A percentile compares a stretch with the other conserved stretches of the same genome.
These are phyloP conservation scores for Addax nasomaculatus DNA, from an alignment of 2,113 vertebrate genomes.

Conservation along the genomic window DNA sequence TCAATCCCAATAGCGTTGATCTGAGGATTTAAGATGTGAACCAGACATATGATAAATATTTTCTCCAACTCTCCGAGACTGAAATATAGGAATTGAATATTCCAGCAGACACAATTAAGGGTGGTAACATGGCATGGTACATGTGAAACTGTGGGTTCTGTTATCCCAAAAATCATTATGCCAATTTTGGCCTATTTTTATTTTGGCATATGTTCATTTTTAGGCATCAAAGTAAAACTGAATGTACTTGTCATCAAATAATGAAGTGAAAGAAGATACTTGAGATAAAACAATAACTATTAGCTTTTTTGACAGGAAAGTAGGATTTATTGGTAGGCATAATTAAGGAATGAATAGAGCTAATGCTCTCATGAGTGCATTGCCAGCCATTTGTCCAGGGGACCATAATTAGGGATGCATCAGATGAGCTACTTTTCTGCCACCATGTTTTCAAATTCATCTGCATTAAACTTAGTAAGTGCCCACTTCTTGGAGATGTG, in stretches of 20 bases:
- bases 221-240: neutral
- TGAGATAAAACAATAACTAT: neutral
- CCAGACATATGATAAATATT: neutral
- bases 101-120: rapidly evolving
- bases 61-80: rapidly evolving
- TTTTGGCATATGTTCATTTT: neutral
- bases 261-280: neutral
- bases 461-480: neutral
- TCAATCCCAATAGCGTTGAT: neutral
- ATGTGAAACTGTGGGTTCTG: neutral
- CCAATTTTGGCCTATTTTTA: neutral
- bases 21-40: neutral
- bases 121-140: rapidly evolving
- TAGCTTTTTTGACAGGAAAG: neutral
- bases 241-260: neutral
- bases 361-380: neutral
- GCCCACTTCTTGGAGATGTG: neutral
- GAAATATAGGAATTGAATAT: neutral
- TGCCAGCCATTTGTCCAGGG: neutral
- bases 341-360: neutral
- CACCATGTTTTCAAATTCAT: neutral
- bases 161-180: neutral
- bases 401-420: neutral
- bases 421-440: neutral
- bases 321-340: neutral